Percentiles rank a stretch among this genome's conserved stretches.
Conservation (phyloP, 2,113 vertebrate species). For the Lepisosteus osseus region DNA sequence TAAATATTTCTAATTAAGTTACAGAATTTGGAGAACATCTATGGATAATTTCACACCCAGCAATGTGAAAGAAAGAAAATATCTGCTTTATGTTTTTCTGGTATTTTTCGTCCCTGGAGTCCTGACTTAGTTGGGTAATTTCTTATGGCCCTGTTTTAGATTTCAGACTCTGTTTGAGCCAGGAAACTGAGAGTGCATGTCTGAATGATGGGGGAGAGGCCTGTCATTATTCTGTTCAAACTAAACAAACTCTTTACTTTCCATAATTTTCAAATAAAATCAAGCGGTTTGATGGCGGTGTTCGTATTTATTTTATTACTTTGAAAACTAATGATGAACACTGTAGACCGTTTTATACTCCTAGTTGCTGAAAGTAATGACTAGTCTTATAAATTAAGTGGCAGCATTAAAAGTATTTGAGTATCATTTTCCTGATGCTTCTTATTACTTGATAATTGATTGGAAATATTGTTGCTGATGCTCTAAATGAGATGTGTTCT, state of each 20-base stretch:
- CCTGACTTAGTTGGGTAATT: conserved; percentile 12
- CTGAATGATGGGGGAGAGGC: conserved; percentile 21
- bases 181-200: conserved; percentile 23
- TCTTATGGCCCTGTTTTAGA: background rate
- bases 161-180: background rate
- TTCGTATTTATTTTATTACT: no score
- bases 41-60: conserved; percentile 53
- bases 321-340: no score
- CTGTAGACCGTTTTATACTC: no score
- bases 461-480: no score
- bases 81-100: conserved; percentile 43
- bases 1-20: conserved; percentile 62
- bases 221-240: conserved; percentile 25
- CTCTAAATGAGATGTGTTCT: no score
- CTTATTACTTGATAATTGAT: no score
- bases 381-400: no score
- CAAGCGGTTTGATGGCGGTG: no score
- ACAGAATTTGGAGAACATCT: conserved; percentile 51
- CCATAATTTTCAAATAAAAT: no score
- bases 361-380: no score
- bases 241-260: conserved; percentile 25
- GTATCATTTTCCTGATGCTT: no score
- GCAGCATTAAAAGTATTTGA: no score
- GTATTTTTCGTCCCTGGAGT: conserved; percentile 29
- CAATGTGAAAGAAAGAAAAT: conserved; percentile 34